phyloP scores from a whole-genome alignment of 2,113 vertebrate species.

The Pterocles orientalis region DNA sequence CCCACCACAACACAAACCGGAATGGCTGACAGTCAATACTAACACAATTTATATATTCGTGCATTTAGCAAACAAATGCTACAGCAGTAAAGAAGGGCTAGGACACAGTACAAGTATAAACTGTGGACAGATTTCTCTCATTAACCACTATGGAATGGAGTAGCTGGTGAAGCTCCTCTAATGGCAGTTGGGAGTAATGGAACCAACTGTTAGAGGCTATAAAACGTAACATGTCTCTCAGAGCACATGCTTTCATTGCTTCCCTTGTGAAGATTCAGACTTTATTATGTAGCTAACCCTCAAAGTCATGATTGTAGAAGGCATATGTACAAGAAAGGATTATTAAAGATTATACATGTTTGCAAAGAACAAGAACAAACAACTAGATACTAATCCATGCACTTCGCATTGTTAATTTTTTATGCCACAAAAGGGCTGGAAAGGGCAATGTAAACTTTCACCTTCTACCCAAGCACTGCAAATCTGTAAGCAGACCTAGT shows the following conservation, averaged over 20 bases:
- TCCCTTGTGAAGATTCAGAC: conserved; percentile 37
- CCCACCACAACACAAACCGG: background rate
- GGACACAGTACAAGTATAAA: conserved; percentile 18
- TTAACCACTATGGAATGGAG: conserved; percentile 59
- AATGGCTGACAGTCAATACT: background rate
- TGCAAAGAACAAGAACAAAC: conserved; percentile 60
- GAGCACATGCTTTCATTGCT: background rate
- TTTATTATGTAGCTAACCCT: conserved; percentile 35
- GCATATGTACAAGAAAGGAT: conserved; percentile 33
- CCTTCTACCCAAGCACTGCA: conserved; percentile 6
- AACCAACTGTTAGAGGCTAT: conserved; percentile 60
- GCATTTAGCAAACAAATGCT: conserved; percentile 19
- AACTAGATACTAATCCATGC: conserved; percentile 55
- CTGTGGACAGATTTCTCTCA: conserved; percentile 48
- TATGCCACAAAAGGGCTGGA: conserved; percentile 20
- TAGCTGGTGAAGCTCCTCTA: conserved; percentile 40
- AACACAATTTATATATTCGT: conserved; percentile 1
- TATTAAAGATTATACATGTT: conserved; percentile 64
- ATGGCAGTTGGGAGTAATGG: conserved; percentile 59
- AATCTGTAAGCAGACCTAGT: background rate
- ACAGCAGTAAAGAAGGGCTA: conserved; percentile 22
- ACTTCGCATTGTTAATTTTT: conserved; percentile 52
- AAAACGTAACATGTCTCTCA: conserved; percentile 52
- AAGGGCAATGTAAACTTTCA: conserved; percentile 56
- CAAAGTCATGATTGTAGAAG: conserved; percentile 52